These are phyloP conservation scores for Drosophila sechellia DNA, from an alignment of 1,140 invertebrate species.

Conservation along the genomic window DNA sequence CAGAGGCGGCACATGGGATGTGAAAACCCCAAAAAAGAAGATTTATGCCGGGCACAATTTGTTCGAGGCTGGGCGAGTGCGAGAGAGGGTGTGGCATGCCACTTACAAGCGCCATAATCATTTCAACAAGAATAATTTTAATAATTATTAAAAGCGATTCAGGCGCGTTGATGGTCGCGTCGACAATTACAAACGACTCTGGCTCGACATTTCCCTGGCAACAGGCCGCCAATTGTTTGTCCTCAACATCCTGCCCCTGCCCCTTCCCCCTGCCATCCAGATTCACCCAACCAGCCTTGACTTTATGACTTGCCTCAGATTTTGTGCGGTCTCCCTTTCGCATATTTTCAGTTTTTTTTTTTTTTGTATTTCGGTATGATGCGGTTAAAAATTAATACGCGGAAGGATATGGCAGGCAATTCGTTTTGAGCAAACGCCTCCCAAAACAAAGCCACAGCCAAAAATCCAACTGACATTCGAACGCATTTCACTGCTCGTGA, in stretches of 20 bases:
- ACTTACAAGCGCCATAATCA: slow-evolving; percentile 81
- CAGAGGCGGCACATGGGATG: slow-evolving; percentile 34
- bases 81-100: slow-evolving; percentile 39
- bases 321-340: slow-evolving; percentile 11
- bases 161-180: slow-evolving; percentile 58
- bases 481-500: slow-evolving; percentile 71
- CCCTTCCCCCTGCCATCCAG: neutral
- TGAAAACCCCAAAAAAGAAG: slow-evolving; percentile 54
- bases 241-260: slow-evolving; percentile 7
- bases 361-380: slow-evolving; percentile 40
- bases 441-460: slow-evolving; percentile 43
- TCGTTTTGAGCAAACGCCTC: slow-evolving; percentile 68
- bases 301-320: slow-evolving; percentile 68
- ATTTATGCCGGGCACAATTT: slow-evolving; percentile 67
- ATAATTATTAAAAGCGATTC: slow-evolving; percentile 80
- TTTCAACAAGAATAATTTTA: slow-evolving; percentile 84
- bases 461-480: slow-evolving; percentile 57
- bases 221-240: slow-evolving; percentile 67
- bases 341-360: slow-evolving; percentile 1
- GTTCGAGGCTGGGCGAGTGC: slow-evolving; percentile 30
- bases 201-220: slow-evolving; percentile 57
- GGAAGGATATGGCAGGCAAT: slow-evolving; percentile 83
- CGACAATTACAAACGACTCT: slow-evolving; percentile 71
- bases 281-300: slow-evolving; percentile 48
- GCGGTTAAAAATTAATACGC: slow-evolving; percentile 82